These are phyloP conservation scores for Cepphus grylle DNA, from an alignment of 2,113 vertebrate species.

Conservation along the genomic window DNA sequence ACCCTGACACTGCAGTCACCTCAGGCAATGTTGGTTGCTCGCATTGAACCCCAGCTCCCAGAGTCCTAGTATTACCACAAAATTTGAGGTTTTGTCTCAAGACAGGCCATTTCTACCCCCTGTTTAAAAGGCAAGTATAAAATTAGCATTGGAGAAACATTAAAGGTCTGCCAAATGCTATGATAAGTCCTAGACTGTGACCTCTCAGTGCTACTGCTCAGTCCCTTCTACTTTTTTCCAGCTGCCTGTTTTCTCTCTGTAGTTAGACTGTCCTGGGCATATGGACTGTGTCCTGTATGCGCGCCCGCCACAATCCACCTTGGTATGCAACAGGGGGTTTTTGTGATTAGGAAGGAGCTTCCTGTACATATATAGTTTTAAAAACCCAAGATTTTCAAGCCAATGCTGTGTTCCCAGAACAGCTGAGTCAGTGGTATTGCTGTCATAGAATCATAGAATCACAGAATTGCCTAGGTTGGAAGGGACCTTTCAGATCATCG, in stretches of 20 bases:
- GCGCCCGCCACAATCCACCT: neutral
- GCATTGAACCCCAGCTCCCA: neutral
- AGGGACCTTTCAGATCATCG: too few species aligned
- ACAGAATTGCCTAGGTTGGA: too few species aligned
- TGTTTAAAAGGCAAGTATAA: neutral
- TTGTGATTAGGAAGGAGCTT: neutral
- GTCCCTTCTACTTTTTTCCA: neutral
- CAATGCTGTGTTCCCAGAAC: neutral
- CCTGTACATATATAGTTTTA: neutral
- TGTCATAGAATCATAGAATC: neutral
- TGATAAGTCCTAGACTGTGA: neutral
- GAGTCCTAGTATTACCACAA: neutral
- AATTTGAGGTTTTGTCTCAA: neutral
- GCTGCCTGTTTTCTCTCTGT: neutral
- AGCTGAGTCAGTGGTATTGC: neutral
- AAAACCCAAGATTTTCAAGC: neutral
- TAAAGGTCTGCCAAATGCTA: constrained; percentile 3
- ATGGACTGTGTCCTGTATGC: neutral
- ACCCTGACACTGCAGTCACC: neutral
- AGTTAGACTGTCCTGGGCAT: neutral
- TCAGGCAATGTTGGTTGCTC: neutral
- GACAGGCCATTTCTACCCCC: neutral
- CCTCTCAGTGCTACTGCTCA: neutral
- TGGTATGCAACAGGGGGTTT: neutral
- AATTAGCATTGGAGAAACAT: neutral